Base-by-base conservation (phyloP, 2,888 invertebrate species). In the Heliothis peltigera region DNA sequence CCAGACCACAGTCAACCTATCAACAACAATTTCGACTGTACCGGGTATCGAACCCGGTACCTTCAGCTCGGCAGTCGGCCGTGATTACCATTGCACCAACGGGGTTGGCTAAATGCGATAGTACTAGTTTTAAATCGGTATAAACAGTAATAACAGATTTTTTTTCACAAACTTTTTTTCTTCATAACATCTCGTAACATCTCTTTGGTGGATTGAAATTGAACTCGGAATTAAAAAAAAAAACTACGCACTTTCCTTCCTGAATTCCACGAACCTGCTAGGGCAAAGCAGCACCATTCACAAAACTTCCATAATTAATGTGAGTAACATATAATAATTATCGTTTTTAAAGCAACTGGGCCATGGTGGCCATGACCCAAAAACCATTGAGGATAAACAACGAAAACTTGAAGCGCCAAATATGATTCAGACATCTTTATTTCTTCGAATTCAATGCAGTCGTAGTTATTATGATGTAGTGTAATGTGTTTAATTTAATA, bases 381-480 rank as follows among this genome's bases (percentile, higher is more conserved):
- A n/a, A 61, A 64, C 4, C 22, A 18, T 75, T 73, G 66, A 80
- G 79, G 79, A 80, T 71, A 76, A 78, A 63, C 44, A 57, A 57
- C 55, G 49, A 78, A 80, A 79, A 74, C 19, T 65, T 61, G 61
- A 61, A 56, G 64, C 63, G 57, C 56, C 64, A 57, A 72, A 80
- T 71, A 61, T 83, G 72, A 80, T 64, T 81, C 84, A 81, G 64
- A 65, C 68, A 44, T 73, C 49, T 64, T 71, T 0, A 47, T 55
- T 76, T 78, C 80, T 63, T 15, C 49, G 80, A 77, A 79, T 21
- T 58, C 19, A 12, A 46, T 61, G 53, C 51, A 54, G 19, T 32
- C 44, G n/a, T 42, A 35, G 21, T 1, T 6, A 2, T 15, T n/a
- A 10, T 28, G 43, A 4, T 47, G 7, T 15, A n/a, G 17, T 8